Evolutionary conservation across 1,140 invertebrate species (phyloP).

Genomic region (Drosophila nannoptera): DNA sequence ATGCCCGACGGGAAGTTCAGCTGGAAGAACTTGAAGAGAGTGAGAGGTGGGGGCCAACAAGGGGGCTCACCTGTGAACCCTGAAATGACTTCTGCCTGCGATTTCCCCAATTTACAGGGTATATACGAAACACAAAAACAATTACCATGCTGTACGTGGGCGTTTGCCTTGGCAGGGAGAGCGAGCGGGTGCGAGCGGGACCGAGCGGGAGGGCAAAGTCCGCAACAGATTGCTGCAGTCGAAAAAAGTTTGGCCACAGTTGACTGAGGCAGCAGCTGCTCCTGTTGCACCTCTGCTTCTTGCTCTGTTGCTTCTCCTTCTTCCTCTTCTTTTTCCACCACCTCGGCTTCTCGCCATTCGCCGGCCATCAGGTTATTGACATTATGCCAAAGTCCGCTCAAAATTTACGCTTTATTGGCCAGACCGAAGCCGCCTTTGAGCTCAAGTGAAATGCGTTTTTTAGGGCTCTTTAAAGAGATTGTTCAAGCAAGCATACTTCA

Average conservation of each 20-base stretch:
- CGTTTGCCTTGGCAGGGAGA: too few species aligned
- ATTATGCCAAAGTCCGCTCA: constrained; percentile 17
- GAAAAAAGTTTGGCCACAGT: constrained; percentile 34
- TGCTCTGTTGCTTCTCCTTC: constrained; percentile 8
- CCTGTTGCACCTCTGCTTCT: constrained; percentile 22
- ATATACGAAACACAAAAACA: constrained; percentile 18
- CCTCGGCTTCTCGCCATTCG: constrained; percentile 17
- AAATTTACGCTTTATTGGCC: constrained; percentile 16
- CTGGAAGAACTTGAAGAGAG: too few species aligned
- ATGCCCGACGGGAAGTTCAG: background rate
- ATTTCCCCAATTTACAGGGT: constrained; percentile 12
- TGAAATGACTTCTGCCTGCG: too few species aligned
- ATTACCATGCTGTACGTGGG: constrained; percentile 17
- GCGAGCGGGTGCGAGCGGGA: too few species aligned
- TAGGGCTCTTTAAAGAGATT: too few species aligned
- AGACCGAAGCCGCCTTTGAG: background rate
- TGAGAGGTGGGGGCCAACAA: too few species aligned
- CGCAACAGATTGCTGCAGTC: constrained; percentile 63
- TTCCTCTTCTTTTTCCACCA: constrained; percentile 7
- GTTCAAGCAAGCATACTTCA: too few species aligned
- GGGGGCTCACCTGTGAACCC: too few species aligned
- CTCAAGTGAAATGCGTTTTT: background rate
- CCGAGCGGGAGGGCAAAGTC: too few species aligned
- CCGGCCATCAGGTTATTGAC: constrained; percentile 56
- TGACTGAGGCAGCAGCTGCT: constrained; percentile 43